Conservation (phyloP, 2,888 invertebrate species). For the Hofmannophila pseudospretella region DNA sequence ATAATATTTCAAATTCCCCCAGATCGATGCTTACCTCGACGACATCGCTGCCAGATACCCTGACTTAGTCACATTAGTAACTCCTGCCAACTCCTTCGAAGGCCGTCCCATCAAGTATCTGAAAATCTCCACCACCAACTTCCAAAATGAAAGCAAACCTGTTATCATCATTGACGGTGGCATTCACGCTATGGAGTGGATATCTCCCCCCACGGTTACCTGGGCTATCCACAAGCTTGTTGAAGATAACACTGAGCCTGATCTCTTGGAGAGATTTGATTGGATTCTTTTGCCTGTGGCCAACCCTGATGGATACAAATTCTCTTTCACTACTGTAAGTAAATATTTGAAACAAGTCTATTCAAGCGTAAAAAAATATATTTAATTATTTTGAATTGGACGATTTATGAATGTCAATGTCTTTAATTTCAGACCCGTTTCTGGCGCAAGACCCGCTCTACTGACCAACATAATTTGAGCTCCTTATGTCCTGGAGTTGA, state of each 20-base stretch:
- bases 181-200: slow-evolving; percentile 85
- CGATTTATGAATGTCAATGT: too few species aligned
- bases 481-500: slow-evolving; percentile 82
- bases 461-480: slow-evolving; percentile 35
- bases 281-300: slow-evolving; percentile 82
- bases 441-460: slow-evolving; percentile 84
- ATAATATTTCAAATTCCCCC: too few species aligned
- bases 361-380: too few species aligned
- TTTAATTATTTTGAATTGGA: too few species aligned
- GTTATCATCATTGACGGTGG: slow-evolving; percentile 79
- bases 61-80: slow-evolving; percentile 36
- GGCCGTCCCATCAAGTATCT: slow-evolving; percentile 75
- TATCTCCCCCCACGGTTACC: slow-evolving; percentile 80
- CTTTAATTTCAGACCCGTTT: slow-evolving; percentile 72
- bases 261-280: slow-evolving; percentile 78
- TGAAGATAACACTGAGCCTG: slow-evolving; percentile 73
- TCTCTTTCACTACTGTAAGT: slow-evolving; percentile 64
- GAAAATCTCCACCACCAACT: slow-evolving; percentile 75
- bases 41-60: slow-evolving; percentile 42
- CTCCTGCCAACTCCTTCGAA: slow-evolving; percentile 75
- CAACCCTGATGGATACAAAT: slow-evolving; percentile 86
- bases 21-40: slow-evolving; percentile 53
- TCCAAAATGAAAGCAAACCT: slow-evolving; percentile 62
- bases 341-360: not conserved
- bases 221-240: slow-evolving; percentile 82